Evolutionary conservation across 2,113 vertebrate genomes (phyloP), one percentile per base, ranked within the genome.

Genomic region (Platichthys stellatus): DNA sequence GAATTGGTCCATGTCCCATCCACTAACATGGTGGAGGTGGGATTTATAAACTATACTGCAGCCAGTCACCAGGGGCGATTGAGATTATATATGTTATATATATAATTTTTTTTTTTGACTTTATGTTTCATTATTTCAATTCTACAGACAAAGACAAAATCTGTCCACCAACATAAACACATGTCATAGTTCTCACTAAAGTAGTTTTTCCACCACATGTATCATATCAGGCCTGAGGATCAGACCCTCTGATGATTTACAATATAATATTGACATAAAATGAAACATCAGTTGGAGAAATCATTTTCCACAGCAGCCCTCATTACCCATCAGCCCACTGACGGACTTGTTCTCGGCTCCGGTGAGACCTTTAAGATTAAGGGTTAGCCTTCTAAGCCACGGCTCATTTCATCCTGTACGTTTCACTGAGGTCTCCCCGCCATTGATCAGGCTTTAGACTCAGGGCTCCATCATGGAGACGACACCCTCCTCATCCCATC

Each of bases 361-460:
- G 18, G 5, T 23, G 54, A 74, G 47, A 76, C 23, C 49, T 72
- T 69, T 40, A 59, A 61, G 38, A 47, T 67, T 49, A 69, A 62
- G 7, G 26, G 26, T 70, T 69, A 35, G 2, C 23, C 35, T 64
- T 61, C 18, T 11, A 26, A 20, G 10, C 45, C 5, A 9, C 15
- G 6, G 23, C 51, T 54, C 60, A 35, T 21, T 24, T 63, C 8
- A 3, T 53, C 24, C 18, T 6, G 20, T 31, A n/a, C 6, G 13
- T 38, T 59, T 78, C 4, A n/a, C 13, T 45, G 15, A 26, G 10
- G 43, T 74, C 35, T 31, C 47, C 15, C 43, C 62, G 24, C 23
- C n/a, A 67, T 56, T 58, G 63, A 83, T 87, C 38, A 56, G 26
- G 18, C 53, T 71, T 62, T 47, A 82, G 15, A 71, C n/a, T 21